Evolutionary conservation across 64 coral and sea anemone genomes (phyloP), one percentile per base, ranked within the genome.

Genomic region (Orbicella faveolata): DNA sequence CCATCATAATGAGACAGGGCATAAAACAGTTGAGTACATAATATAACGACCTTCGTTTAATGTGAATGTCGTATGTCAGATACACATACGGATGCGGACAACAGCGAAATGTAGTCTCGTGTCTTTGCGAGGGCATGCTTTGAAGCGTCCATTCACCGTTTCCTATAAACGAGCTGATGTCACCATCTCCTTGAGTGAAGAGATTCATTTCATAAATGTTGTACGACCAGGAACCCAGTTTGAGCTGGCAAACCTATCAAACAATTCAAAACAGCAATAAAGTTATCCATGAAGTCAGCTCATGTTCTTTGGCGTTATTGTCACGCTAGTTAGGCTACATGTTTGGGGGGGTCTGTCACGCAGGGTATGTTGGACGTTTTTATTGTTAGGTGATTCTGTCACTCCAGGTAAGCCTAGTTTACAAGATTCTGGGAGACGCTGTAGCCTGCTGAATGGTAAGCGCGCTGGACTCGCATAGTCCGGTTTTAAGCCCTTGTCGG

Each of bases 91-190:
- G 88, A 75, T 97, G 48, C 18, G 92, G 95, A 44, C 95, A 97
- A 54, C 95, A 97, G 0, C 95, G 76, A 75, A 91, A 97, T 76
- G 82, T 97, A 26, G 95, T 88, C n/a, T 83, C 79, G 20, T 93
- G 83, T 79, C 95, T 79, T 70, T 91, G 54, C 14, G 92, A 90
- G 51, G 95, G 92, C 92, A 97, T 97, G 37, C 95, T 80, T 62
- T 91, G 83, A 11, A 97, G 92, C 17, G 90, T 73, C 95, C 95
- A 97, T 88, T 97, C 95, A 6, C 95, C 95, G 39, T 97, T 97
- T 2, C 87, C 83, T 63, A 97, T 93, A 52, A 97, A 97, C 16
- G 92, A 94, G 36, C 66, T 87, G 14, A 90, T 87, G 79, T 97
- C 95, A 52, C 95, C 95, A 21, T 81, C 75, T 7, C 95, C 95